A percentile compares a stretch with the other conserved stretches of the same genome.
Conservation (phyloP, 2,797 vertebrate species). For the Tarsius wallacei region DNA sequence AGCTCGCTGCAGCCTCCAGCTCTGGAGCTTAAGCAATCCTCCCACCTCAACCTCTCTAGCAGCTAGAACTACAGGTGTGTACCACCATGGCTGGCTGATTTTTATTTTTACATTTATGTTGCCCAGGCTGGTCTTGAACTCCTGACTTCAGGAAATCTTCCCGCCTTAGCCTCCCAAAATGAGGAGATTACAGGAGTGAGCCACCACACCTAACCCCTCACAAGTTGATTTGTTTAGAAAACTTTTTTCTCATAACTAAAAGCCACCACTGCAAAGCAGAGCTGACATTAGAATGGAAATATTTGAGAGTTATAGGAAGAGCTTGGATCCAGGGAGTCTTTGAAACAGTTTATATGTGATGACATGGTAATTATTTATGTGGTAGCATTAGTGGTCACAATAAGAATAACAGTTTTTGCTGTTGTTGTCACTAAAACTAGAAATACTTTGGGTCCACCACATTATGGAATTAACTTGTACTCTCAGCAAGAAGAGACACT, state of each 20-base stretch:
- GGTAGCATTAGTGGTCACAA: neutral
- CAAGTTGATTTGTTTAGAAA: neutral
- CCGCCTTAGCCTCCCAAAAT: no score
- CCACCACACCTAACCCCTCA: neutral
- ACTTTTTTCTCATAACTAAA: neutral
- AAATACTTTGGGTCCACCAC: neutral
- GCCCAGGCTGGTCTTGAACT: no score
- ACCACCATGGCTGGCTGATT: no score
- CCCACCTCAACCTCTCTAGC: no score
- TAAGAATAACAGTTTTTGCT: neutral
- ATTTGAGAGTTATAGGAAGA: neutral
- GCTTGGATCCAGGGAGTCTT: neutral
- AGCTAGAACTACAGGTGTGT: no score
- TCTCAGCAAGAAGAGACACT: slow-evolving; percentile 13
- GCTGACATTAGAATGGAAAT: neutral
- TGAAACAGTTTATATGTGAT: neutral
- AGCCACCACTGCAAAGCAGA: neutral
- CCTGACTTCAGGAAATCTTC: no score
- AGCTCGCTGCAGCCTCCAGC: no score
- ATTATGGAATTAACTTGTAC: neutral
- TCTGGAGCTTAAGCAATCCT: no score
- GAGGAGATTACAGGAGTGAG: no score
- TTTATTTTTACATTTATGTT: no score
- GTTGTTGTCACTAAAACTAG: slow-evolving; percentile 26
- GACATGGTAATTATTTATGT: neutral